Evolutionary conservation across 2,888 invertebrate species (phyloP).

Genomic region (Drosophila maculinotata): DNA sequence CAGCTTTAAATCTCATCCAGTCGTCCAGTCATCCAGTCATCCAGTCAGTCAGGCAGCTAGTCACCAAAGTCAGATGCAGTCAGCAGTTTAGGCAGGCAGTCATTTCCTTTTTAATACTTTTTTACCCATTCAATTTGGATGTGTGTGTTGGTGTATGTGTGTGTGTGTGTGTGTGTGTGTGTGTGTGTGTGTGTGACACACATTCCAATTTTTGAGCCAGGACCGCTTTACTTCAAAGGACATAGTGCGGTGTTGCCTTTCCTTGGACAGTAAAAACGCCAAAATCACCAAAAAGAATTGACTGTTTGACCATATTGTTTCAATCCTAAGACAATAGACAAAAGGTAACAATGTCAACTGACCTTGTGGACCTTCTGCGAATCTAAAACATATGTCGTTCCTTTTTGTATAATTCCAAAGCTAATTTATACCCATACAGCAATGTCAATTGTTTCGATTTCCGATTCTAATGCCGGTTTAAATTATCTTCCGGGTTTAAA

Average conservation of each 20-base stretch:
- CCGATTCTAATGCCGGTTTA: too few species aligned
- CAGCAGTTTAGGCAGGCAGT: constrained; percentile 45
- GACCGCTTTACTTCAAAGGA: constrained; percentile 75
- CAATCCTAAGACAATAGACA: constrained; percentile 44
- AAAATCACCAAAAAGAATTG: constrained; percentile 24
- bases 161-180: background rate
- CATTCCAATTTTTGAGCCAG: too few species aligned
- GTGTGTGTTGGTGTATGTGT: constrained; percentile 13
- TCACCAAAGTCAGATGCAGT: constrained; percentile 29
- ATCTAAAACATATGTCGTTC: constrained; percentile 32
- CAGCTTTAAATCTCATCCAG: constrained; percentile 68
- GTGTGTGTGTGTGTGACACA: constrained; percentile 55
- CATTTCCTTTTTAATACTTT: constrained; percentile 75
- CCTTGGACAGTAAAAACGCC: constrained; percentile 33
- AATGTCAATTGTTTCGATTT: background rate
- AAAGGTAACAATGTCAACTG: constrained; percentile 33
- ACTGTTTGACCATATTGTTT: constrained; percentile 25
- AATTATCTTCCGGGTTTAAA: background rate
- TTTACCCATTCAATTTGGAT: constrained; percentile 41
- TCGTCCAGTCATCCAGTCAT: constrained; percentile 13
- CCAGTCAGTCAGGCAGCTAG: constrained; percentile 22
- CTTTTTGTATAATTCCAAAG: background rate
- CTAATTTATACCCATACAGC: background rate
- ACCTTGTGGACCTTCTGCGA: constrained; percentile 45
- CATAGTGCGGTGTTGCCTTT: constrained; percentile 29